Evolutionary conservation across 2,888 invertebrate species (phyloP), one percentile per base, ranked within the genome.

Genomic region (Gymnoscelis rufifasciata): DNA sequence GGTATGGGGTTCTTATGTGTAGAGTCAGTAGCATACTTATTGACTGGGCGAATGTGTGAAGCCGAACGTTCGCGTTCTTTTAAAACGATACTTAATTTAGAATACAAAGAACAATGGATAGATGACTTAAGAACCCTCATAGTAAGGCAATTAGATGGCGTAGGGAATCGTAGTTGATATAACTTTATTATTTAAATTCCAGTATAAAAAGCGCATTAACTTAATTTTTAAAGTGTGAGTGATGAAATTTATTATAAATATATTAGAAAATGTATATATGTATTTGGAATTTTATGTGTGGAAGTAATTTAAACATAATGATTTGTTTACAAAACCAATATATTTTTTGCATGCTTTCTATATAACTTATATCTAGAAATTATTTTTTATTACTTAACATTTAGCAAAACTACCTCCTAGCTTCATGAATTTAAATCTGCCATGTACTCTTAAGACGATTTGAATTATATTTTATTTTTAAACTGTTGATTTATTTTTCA

Each of bases 1-100:
- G 88, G 90, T 0, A 91, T 91, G 71, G 90, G 91, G 31, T 86
- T 91, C 54, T 70, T 91, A 12, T 86, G 91, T 57, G 86, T 90
- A 2, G 91, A 91, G 70, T 78, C 89, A 15, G 86, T 91, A 1
- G 91, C 90, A 1, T 91, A 87, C 66, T 80, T 90, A 37, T 62
- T 91, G 19, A 89, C 90, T 0, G 90, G 84, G 0, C 74, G 84
- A 43, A 88, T 90, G 78, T 59, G 69, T 12, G 88, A 89, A 35
- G 53, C 64, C 0, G 78, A 88, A 26, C 76, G 90, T 27, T 71
- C 80, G 2, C 62, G 62, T 14, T 83, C 89, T 43, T 90, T 91
- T 62, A 67, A 72, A 56, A 75, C 74, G 47, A 83, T 91, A 52
- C 78, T 91, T 29, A 69, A 75, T 43, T 74, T 89, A 47, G 84